These are phyloP conservation scores for Eulithis testata DNA, from an alignment of 2,888 invertebrate species.

Conservation along the genomic window DNA sequence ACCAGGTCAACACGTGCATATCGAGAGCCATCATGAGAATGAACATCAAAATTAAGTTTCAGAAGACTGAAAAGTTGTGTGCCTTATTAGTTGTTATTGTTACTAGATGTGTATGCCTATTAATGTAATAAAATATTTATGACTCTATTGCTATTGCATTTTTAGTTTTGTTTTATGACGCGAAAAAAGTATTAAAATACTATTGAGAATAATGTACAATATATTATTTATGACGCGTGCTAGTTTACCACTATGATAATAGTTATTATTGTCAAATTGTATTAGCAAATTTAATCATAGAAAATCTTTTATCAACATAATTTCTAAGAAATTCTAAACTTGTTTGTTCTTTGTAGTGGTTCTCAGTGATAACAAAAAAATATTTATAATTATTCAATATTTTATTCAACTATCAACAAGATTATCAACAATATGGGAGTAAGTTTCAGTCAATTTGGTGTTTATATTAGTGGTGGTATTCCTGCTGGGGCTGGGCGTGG, in stretches of 20 bases:
- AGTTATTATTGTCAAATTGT: too few relatives aligned
- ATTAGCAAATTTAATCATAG: too few relatives aligned
- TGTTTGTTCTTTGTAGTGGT: background rate
- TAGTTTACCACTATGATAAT: too few relatives aligned
- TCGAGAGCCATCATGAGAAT: constrained; percentile 66
- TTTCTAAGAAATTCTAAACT: background rate
- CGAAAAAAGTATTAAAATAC: too few relatives aligned
- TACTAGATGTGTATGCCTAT: constrained; percentile 73
- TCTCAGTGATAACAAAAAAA: background rate
- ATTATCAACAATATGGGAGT: constrained; percentile 30
- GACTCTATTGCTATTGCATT: background rate
- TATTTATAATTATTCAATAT: background rate
- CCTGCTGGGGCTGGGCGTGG: constrained; percentile 52
- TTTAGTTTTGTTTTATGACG: background rate
- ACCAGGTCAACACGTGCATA: constrained; percentile 71
- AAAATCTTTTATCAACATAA: too few relatives aligned
- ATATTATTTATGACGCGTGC: too few relatives aligned
- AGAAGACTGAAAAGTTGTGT: constrained; percentile 51
- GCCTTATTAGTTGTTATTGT: constrained; percentile 56
- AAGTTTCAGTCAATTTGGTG: constrained; percentile 5
- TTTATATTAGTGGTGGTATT: constrained; percentile 49
- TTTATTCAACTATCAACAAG: constrained; percentile 39
- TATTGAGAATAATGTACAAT: too few relatives aligned
- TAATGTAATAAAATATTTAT: constrained; percentile 46
- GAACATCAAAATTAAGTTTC: constrained; percentile 24